A percentile compares a stretch with the other conserved stretches of the same genome.
These are phyloP conservation scores for Pteropus rufus DNA, from an alignment of 2,797 vertebrate genomes.

Conservation along the genomic window DNA sequence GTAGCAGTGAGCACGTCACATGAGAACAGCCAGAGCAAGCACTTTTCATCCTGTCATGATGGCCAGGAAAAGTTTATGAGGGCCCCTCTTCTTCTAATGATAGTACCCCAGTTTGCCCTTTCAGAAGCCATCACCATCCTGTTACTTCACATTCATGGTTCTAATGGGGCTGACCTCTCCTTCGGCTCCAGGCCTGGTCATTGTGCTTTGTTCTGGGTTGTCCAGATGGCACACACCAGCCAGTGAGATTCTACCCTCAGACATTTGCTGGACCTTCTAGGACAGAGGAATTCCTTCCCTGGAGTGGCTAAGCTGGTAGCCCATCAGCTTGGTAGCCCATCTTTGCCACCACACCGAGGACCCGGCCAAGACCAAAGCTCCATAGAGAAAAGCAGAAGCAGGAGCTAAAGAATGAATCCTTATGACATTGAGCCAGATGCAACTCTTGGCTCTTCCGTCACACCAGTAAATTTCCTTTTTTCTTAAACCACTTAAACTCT, in stretches of 20 bases:
- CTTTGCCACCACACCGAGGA: not conserved
- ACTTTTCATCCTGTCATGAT: not conserved
- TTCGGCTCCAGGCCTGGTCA: not conserved
- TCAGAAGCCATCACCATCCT: not conserved
- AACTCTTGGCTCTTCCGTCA: not conserved
- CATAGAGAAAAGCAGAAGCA: not conserved
- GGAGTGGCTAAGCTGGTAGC: not conserved
- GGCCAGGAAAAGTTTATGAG: not conserved
- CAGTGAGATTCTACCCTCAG: not conserved
- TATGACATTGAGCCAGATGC: not conserved
- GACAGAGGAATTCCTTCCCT: not conserved
- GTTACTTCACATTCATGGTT: accelerated
- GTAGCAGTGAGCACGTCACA: not conserved
- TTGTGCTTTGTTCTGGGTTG: not conserved
- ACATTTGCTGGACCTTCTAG: not conserved
- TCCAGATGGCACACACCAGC: not conserved
- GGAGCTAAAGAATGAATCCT: not conserved
- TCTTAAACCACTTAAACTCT: not conserved
- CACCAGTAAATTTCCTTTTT: not conserved
- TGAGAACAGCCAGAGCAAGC: not conserved
- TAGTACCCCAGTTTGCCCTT: not conserved
- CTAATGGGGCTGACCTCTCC: not conserved
- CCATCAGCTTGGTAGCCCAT: not conserved
- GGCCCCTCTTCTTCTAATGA: not conserved
- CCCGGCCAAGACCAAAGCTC: not conserved